phyloP scores from a whole-genome alignment of 2,113 vertebrate species.

The Artemisiospiza belli region DNA sequence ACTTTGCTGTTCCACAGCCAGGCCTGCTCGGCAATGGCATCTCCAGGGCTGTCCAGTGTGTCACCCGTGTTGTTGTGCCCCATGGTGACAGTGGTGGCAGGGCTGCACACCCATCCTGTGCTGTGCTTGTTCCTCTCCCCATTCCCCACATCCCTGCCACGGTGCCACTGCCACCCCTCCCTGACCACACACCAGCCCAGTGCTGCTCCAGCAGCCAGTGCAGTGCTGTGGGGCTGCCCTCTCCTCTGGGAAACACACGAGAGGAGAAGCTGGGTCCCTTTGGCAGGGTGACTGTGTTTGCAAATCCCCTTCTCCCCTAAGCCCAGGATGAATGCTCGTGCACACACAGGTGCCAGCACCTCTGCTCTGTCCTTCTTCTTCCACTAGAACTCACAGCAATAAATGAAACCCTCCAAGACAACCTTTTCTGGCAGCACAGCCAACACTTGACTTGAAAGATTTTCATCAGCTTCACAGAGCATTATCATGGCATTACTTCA shows the following conservation, averaged over 20 bases:
- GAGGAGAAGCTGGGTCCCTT: background rate
- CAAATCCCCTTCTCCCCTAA: background rate
- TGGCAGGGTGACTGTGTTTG: background rate
- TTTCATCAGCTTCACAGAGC: background rate
- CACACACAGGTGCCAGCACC: background rate
- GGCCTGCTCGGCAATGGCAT: accelerated
- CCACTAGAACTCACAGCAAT: background rate
- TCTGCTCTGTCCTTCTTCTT: background rate
- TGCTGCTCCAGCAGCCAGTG: accelerated
- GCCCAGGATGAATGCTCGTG: background rate
- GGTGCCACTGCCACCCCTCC: no score
- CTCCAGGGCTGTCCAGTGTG: accelerated
- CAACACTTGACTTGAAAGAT: background rate
- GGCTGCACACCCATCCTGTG: background rate
- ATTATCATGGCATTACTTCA: background rate
- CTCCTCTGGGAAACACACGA: background rate
- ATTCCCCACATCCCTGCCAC: accelerated
- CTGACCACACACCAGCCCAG: background rate
- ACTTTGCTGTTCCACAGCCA: background rate
- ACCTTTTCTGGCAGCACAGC: background rate
- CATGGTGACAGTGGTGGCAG: accelerated
- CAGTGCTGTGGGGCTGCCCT: background rate
- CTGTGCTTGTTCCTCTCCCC: background rate
- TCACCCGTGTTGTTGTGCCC: background rate
- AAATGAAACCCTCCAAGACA: background rate